A percentile compares a stretch with the other conserved stretches of the same genome.
Conservation (phyloP, 2,797 vertebrate species). For the Antrozous pallidus region DNA sequence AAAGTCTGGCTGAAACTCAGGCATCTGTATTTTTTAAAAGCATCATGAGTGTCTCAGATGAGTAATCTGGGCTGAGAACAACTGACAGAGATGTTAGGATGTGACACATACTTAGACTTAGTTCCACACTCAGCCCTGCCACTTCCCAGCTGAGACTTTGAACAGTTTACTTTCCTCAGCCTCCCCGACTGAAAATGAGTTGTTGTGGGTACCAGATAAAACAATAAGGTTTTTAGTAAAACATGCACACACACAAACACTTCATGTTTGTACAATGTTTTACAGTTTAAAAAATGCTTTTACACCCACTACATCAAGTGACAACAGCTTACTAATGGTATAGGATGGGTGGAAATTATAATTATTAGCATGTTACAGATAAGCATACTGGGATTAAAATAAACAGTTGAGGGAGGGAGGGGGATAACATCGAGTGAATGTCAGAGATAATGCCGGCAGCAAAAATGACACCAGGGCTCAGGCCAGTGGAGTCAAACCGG, state of each 20-base stretch:
- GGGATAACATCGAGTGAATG: background rate
- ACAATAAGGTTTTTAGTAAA: background rate
- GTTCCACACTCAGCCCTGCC: background rate
- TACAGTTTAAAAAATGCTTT: slow-evolving; percentile 46
- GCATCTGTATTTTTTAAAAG: background rate
- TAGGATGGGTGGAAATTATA: background rate
- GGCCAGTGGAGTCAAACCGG: background rate
- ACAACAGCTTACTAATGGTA: background rate
- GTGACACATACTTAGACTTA: background rate
- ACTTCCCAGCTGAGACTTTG: slow-evolving; percentile 27
- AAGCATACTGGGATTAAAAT: background rate
- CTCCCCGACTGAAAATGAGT: background rate
- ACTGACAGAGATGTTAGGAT: background rate
- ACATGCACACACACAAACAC: background rate
- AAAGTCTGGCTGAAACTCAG: background rate
- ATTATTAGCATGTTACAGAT: slow-evolving; percentile 19
- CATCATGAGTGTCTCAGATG: background rate
- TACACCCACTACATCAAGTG: background rate
- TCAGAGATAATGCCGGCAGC: background rate
- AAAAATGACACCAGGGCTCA: background rate
- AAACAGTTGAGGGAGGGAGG: background rate
- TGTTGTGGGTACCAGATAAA: background rate
- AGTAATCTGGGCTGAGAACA: background rate
- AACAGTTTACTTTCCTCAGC: slow-evolving; percentile 11
- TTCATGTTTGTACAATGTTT: background rate